Conservation (phyloP, 2,797 vertebrate genomes). For the Pelochelys cantorii region DNA sequence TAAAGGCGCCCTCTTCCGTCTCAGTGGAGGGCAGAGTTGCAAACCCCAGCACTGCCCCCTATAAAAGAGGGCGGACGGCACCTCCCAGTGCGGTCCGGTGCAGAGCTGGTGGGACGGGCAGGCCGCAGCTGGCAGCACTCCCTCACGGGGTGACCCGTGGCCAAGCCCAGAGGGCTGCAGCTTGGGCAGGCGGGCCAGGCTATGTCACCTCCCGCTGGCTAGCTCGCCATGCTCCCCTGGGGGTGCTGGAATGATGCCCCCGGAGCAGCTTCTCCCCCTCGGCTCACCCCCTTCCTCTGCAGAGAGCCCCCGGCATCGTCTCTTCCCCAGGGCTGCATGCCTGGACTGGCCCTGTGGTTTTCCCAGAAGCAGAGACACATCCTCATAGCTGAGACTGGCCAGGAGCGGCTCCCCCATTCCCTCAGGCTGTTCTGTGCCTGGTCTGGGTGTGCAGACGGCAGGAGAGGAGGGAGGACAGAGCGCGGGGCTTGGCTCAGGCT, state of each 20-base stretch:
- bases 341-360: not conserved
- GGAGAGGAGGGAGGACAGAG: not conserved
- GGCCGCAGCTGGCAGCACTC: not conserved
- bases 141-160: accelerated
- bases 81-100: not conserved
- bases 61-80: too few species aligned
- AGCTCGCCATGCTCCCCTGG: not conserved
- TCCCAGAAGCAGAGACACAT: accelerated
- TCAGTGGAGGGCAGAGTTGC: too few species aligned
- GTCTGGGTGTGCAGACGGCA: not conserved
- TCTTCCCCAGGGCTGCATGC: not conserved
- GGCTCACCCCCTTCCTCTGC: not conserved
- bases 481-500: not conserved
- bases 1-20: too few species aligned
- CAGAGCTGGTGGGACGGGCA: not conserved
- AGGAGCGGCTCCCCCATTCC: not conserved
- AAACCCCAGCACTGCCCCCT: too few species aligned
- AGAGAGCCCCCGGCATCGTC: not conserved
- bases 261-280: accelerated
- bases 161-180: not conserved
- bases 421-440: not conserved
- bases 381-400: not conserved
- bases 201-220: accelerated
- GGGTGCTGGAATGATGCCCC: not conserved
- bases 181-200: not conserved